Evolutionary conservation across 30 jellyfish, hydroid and myxozoan species (phyloP), one percentile per base, ranked within the genome.

Genomic region (Cassiopea andromeda): DNA sequence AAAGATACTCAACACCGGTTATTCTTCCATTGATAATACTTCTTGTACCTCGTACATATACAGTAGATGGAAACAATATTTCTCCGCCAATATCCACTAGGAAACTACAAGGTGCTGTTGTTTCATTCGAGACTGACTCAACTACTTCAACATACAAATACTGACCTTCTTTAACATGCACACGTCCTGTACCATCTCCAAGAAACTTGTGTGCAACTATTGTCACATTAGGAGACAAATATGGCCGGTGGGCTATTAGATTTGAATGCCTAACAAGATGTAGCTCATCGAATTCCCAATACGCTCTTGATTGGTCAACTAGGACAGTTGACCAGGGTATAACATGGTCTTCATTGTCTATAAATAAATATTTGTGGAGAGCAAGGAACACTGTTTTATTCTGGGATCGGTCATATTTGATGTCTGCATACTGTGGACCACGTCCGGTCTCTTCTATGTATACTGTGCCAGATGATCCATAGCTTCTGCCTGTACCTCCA

Each of bases 41-140:
- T 64, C 95, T 67, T 1, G 95, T 88, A 2, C 95, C 95, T n/a
- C 72, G 80, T 2, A 88, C 59, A 69, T 88, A 84, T 19, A 88
- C 95, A 6, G 85, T 73, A 0, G 90, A 68, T 5, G 95, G 95
- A 80, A 88, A 88, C 76, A 88, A 50, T 13, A 88, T 80, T 75
- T 88, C 95, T 66, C 89, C 95, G 2, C 85, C 87, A 10, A 49
- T n/a, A 44, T 80, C 95, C 14, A 88, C 90, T 60, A 78, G 61
- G 71, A 77, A 88, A 59, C 95, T 88, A 44, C 95, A 88, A 10
- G 95, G 95, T 16, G 95, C 95, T n/a, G 95, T 88, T 67, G 95
- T 88, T 54, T 46, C 86, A 73, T 88, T 88, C 10, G 90, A 72
- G 49, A 80, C 87, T 17, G 95, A 88, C 46, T 88, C 95, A 7